These are phyloP conservation scores for Papilio aristodemus DNA, from an alignment of 1,140 invertebrate genomes.

Conservation along the genomic window DNA sequence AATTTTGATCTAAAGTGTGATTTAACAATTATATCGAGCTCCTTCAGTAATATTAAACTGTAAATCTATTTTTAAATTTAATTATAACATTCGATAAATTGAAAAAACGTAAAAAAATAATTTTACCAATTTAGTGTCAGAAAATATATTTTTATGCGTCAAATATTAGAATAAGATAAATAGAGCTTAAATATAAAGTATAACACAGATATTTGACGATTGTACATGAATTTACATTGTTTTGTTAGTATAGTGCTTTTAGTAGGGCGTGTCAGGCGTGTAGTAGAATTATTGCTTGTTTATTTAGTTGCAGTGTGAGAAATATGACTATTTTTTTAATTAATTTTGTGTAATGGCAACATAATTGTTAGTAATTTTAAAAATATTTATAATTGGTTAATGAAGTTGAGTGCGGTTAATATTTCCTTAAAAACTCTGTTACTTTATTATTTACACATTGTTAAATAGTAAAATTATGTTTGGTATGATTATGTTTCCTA, in stretches of 20 bases:
- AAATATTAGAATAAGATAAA: constrained; percentile 45
- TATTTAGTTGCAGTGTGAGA: constrained; percentile 1
- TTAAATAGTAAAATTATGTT: constrained; percentile 53
- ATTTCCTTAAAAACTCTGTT: constrained; percentile 27
- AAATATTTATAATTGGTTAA: neutral
- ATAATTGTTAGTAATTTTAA: constrained; percentile 1
- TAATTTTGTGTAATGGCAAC: constrained; percentile 31
- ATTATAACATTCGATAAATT: no score
- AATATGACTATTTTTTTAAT: neutral
- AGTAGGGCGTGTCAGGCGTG: neutral
- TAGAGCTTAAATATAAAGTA: constrained; percentile 54
- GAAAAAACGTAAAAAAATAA: neutral
- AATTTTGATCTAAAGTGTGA: no score
- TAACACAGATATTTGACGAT: constrained; percentile 78
- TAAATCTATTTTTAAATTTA: neutral
- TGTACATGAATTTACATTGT: constrained; percentile 51
- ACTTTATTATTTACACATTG: constrained; percentile 44
- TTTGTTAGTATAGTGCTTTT: constrained; percentile 47
- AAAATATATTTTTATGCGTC: constrained; percentile 29
- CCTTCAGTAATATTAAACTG: no score
- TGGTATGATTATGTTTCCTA: constrained; percentile 40
- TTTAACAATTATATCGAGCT: no score
- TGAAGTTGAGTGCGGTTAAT: constrained; percentile 31
- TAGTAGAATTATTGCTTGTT: neutral
- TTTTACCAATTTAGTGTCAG: neutral